Percentiles rank a stretch among this genome's conserved stretches.
Conservation (phyloP, 2,797 vertebrate genomes). For the Enteromius afrohamiltoni region DNA sequence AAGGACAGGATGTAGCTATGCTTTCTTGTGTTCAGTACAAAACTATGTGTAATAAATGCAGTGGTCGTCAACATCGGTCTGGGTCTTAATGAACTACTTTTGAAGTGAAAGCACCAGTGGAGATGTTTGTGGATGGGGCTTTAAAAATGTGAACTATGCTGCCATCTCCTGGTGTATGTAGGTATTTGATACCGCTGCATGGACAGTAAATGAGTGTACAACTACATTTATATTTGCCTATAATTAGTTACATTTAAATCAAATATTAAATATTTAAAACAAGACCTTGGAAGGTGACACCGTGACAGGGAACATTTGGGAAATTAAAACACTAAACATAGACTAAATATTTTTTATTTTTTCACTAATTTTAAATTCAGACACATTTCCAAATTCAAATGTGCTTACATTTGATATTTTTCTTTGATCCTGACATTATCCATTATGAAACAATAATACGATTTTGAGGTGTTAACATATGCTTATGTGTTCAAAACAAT, state of each 20-base stretch:
- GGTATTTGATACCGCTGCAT: neutral
- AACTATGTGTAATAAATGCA: neutral
- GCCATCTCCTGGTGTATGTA: slow-evolving; percentile 53
- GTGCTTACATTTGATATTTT: neutral
- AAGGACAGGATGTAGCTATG: neutral
- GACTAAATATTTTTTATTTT: neutral
- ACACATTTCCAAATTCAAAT: too few relatives aligned
- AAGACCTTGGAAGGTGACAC: neutral
- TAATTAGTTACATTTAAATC: neutral
- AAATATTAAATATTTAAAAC: neutral
- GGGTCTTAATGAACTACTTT: neutral
- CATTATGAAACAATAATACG: neutral
- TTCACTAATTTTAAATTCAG: neutral
- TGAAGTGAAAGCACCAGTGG: neutral
- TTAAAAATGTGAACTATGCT: slow-evolving; percentile 47
- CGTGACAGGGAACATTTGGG: neutral
- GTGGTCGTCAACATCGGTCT: neutral
- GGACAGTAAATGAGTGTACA: neutral
- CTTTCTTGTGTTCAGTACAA: neutral
- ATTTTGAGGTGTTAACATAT: neutral
- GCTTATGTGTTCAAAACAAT: neutral
- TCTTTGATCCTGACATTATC: neutral
- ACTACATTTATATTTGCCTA: neutral
- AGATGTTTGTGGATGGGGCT: neutral
- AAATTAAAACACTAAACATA: neutral